Evolutionary conservation across 2,113 vertebrate species (phyloP).

Genomic region (Nothocercus julius): DNA sequence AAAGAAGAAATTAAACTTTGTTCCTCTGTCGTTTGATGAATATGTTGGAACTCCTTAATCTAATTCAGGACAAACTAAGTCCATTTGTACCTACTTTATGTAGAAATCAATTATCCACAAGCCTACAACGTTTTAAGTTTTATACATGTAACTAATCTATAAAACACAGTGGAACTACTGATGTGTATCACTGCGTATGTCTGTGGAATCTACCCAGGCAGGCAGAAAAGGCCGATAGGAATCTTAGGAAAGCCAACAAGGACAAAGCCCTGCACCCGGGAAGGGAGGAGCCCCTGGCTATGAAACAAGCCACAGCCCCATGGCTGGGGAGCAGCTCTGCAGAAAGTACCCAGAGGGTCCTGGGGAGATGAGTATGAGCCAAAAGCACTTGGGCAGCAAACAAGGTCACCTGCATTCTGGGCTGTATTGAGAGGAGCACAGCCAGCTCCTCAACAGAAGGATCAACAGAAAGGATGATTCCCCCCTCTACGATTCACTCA

Average conservation of each 20-base stretch:
- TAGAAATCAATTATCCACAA: not conserved
- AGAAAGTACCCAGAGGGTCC: not conserved
- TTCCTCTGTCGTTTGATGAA: not conserved
- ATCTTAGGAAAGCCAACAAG: not conserved
- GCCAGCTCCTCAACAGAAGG: too few species aligned
- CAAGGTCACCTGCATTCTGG: not conserved
- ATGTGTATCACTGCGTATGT: not conserved
- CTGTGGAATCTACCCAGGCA: not conserved
- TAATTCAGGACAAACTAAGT: not conserved
- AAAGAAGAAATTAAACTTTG: not conserved
- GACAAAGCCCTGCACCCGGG: not conserved
- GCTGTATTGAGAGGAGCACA: not conserved
- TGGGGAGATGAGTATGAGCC: accelerated
- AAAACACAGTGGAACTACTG: not conserved
- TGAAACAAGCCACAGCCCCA: not conserved
- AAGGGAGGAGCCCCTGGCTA: not conserved
- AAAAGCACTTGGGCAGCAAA: not conserved
- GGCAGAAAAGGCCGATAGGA: not conserved
- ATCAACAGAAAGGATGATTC: not conserved
- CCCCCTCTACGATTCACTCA: too few species aligned
- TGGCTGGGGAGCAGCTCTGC: not conserved
- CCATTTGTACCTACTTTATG: not conserved
- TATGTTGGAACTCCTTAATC: not conserved
- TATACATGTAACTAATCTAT: not conserved
- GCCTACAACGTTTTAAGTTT: not conserved